These are phyloP conservation scores for Carterocephalus palaemon DNA, from an alignment of 2,888 invertebrate species.

Conservation along the genomic window DNA sequence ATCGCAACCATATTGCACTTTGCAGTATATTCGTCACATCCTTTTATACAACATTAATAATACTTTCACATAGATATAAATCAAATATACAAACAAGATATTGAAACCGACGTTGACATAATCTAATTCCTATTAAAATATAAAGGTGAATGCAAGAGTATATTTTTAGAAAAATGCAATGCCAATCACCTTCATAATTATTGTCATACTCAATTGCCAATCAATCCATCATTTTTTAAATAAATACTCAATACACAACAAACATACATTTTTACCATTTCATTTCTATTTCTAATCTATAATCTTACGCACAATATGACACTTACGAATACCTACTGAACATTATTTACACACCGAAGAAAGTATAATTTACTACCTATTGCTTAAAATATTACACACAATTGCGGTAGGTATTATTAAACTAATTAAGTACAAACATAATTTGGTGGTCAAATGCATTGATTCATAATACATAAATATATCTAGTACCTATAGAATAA, in stretches of 20 bases:
- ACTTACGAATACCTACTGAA: constrained; percentile 3
- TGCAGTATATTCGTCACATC: constrained; percentile 32
- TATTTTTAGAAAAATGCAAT: too few species aligned
- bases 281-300: background rate
- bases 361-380: constrained; percentile 3
- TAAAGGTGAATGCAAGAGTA: too few species aligned
- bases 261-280: constrained; percentile 27
- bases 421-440: constrained; percentile 58
- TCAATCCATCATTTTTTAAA: too few species aligned
- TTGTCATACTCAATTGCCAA: too few species aligned
- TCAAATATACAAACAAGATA: constrained; percentile 36
- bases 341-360: constrained; percentile 18
- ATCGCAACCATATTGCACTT: constrained; percentile 16
- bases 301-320: constrained; percentile 5
- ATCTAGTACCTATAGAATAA: background rate
- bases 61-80: constrained; percentile 31
- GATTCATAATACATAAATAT: constrained; percentile 5
- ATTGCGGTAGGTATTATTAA: constrained; percentile 40
- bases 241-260: too few species aligned
- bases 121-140: background rate
- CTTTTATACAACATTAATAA: constrained; percentile 33
- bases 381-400: background rate
- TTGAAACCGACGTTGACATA: background rate
- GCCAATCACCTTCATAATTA: background rate
- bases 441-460: constrained; percentile 59